Percentiles rank a stretch among this genome's conserved stretches.
Conservation (phyloP, 2,888 invertebrate species). For the Sarcophaga subvicina region DNA sequence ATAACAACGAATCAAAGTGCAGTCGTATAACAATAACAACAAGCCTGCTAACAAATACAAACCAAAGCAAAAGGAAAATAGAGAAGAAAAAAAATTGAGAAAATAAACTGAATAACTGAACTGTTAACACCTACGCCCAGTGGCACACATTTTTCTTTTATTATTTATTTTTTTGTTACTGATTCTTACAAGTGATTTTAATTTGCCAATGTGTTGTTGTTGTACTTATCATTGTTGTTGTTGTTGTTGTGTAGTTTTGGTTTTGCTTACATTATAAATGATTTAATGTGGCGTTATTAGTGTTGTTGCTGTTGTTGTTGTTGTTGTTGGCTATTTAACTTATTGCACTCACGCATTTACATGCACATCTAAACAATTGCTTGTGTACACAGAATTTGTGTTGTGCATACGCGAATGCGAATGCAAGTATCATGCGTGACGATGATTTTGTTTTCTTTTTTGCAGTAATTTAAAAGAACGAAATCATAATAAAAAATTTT, state of each 20-base stretch:
- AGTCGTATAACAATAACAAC: too few species aligned
- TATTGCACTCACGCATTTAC: background rate
- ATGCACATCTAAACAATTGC: background rate
- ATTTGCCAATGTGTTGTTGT: background rate
- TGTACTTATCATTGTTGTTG: too few species aligned
- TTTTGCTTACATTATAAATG: background rate
- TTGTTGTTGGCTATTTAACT: background rate
- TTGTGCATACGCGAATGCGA: background rate
- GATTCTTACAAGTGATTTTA: background rate
- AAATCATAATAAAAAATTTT: background rate
- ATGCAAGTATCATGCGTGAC: too few species aligned
- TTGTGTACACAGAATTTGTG: background rate
- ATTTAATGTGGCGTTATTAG: background rate
- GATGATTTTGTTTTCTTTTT: too few species aligned
- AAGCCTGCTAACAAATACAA: too few species aligned
- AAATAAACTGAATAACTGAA: constrained; percentile 20
- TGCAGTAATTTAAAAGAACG: background rate
- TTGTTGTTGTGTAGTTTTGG: background rate
- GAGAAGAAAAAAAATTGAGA: background rate
- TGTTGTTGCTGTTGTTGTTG: background rate
- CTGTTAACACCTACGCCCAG: constrained; percentile 71
- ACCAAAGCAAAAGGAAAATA: too few species aligned
- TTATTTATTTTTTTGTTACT: background rate
- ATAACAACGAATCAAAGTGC: too few species aligned
- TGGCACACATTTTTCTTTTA: constrained; percentile 68